Percentiles rank a stretch among this genome's conserved stretches.
Evolutionary conservation across 2,113 vertebrate genomes (phyloP).

Genomic region (Perca flavescens): DNA sequence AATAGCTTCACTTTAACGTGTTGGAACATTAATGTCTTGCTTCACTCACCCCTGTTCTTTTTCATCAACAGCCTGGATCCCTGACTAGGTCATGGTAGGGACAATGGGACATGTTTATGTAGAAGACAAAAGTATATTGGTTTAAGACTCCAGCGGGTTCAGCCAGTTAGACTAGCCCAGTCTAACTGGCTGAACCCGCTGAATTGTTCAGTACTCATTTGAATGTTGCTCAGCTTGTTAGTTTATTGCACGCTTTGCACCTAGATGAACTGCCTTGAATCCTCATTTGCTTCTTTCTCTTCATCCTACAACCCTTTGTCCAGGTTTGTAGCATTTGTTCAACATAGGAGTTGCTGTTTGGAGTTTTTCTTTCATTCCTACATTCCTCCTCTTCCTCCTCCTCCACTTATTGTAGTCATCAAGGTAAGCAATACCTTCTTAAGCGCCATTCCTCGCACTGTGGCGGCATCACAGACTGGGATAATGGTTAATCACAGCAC

Average conservation of each 20-base stretch:
- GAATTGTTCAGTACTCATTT: neutral
- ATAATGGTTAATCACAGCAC: neutral
- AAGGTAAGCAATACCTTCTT: neutral
- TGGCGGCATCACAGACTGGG: neutral
- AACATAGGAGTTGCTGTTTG: neutral
- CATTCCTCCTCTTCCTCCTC: neutral
- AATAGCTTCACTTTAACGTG: neutral
- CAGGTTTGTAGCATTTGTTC: neutral
- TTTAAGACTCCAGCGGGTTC: conserved; percentile 2
- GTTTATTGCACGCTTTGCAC: neutral
- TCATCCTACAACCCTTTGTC: neutral
- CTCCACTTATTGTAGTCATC: neutral
- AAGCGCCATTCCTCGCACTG: neutral
- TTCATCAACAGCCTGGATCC: neutral
- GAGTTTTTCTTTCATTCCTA: neutral
- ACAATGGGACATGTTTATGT: conserved; percentile 32
- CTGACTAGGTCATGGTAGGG: too few species aligned
- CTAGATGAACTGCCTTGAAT: conserved; percentile 9
- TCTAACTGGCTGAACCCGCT: conserved; percentile 50
- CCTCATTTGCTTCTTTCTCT: conserved; percentile 13
- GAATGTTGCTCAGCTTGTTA: conserved; percentile 34
- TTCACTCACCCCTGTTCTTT: neutral
- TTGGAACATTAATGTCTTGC: neutral
- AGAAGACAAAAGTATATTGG: neutral
- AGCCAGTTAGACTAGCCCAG: neutral